phyloP scores from a whole-genome alignment of 92 coral and sea anemone genomes.

The Epizoanthus illoricatus region DNA sequence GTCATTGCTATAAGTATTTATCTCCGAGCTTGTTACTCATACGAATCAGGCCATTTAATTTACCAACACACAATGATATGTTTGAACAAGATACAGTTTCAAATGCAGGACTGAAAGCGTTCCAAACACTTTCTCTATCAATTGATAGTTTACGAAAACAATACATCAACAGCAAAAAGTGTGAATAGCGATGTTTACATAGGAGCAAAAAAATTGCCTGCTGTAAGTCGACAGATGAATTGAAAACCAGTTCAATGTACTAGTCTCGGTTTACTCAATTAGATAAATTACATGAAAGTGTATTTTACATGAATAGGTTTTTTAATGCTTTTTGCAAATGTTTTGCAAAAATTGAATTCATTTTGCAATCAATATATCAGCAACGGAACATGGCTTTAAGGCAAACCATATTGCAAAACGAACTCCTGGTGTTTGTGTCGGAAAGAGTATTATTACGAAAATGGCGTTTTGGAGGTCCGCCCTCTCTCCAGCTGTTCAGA shows the following conservation, averaged over 20 bases:
- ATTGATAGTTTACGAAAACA: neutral
- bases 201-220: neutral
- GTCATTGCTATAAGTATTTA: no score
- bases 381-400: slow-evolving; percentile 9
- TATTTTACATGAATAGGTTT: slow-evolving; percentile 14
- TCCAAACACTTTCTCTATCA: no score
- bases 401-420: neutral
- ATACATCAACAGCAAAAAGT: neutral
- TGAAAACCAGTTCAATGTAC: neutral
- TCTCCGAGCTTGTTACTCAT: no score
- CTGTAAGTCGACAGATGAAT: slow-evolving; percentile 32
- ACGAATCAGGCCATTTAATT: no score
- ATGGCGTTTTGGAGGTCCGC: neutral
- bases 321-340: slow-evolving; percentile 34
- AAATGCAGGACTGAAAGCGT: no score
- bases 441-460: slow-evolving; percentile 11
- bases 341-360: neutral
- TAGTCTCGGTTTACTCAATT: slow-evolving; percentile 11
- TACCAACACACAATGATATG: no score
- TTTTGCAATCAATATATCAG: neutral
- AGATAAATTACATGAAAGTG: neutral
- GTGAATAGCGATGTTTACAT: slow-evolving; percentile 18
- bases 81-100: no score
- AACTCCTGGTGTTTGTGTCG: slow-evolving; percentile 20
- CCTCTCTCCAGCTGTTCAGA: slow-evolving; percentile 19